A percentile compares a stretch with the other conserved stretches of the same genome.
These are phyloP conservation scores for Apteryx mantelli DNA, from an alignment of 2,113 vertebrate species.

Conservation along the genomic window DNA sequence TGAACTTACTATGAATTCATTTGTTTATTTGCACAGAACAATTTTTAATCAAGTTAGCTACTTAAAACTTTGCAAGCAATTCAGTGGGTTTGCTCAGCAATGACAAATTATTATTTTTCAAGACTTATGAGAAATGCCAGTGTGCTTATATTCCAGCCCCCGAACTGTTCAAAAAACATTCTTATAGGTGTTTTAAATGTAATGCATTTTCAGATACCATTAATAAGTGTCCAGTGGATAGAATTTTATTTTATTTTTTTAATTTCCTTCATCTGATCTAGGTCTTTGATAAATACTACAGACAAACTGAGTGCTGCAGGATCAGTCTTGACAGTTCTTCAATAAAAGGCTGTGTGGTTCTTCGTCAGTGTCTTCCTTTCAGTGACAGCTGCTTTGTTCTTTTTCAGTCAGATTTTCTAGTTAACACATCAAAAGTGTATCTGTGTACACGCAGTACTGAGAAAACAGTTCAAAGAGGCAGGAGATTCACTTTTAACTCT, in stretches of 20 bases:
- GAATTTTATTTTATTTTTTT: conserved; percentile 74
- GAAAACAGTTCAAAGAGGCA: conserved; percentile 87
- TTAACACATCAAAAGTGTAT: conserved; percentile 93
- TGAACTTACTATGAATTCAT: background rate
- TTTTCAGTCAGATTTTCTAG: conserved; percentile 89
- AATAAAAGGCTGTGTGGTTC: conserved; percentile 90
- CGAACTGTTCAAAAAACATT: conserved; percentile 40
- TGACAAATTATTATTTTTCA: conserved; percentile 33
- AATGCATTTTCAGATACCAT: conserved; percentile 74
- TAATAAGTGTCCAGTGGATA: conserved; percentile 78
- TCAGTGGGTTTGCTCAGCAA: conserved; percentile 15
- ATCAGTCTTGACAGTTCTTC: conserved; percentile 88
- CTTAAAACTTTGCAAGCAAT: conserved; percentile 17
- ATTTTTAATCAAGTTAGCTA: background rate
- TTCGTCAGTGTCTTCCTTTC: conserved; percentile 87
- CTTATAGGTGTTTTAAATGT: conserved; percentile 71
- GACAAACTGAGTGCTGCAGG: conserved; percentile 81
- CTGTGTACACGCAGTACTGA: conserved; percentile 82
- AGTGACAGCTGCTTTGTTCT: conserved; percentile 95
- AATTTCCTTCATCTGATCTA: conserved; percentile 84
- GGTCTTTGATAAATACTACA: conserved; percentile 86
- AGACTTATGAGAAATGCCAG: background rate
- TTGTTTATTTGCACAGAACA: background rate
- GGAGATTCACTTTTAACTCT: conserved; percentile 84
- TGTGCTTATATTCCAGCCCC: background rate